phyloP scores from a whole-genome alignment of 2,797 vertebrate species.

The Hyperoplus lanceolatus region DNA sequence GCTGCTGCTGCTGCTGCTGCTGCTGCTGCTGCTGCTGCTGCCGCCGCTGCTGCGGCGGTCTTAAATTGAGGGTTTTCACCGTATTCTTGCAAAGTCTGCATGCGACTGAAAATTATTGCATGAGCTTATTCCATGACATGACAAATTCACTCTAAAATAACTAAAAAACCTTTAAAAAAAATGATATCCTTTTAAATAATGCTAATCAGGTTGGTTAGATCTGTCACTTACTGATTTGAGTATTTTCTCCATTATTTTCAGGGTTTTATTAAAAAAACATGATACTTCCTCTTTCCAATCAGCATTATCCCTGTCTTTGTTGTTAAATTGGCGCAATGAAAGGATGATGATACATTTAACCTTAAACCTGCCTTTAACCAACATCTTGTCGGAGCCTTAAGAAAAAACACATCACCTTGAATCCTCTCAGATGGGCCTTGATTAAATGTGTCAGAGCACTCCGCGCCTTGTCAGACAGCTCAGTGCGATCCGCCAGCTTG shows the following conservation, averaged over 20 bases:
- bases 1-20: too few relatives aligned
- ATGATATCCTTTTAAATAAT: background rate
- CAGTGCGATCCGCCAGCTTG: slow-evolving; percentile 42
- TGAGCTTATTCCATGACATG: slow-evolving; percentile 8
- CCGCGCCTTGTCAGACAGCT: slow-evolving; percentile 61
- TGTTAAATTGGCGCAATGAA: slow-evolving; percentile 44
- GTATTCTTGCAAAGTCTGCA: slow-evolving; percentile 10
- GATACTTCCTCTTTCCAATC: slow-evolving; percentile 12
- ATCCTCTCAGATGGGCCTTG: slow-evolving; percentile 59
- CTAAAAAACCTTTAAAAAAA: background rate
- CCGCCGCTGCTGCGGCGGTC: too few relatives aligned
- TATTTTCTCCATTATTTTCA: slow-evolving; percentile 9
- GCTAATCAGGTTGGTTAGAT: background rate
- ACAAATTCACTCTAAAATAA: background rate
- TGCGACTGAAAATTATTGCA: slow-evolving; percentile 3
- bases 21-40: too few relatives aligned
- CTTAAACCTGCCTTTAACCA: slow-evolving; percentile 22
- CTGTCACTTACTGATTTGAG: slow-evolving; percentile 6
- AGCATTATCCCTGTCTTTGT: slow-evolving; percentile 36
- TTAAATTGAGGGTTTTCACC: slow-evolving; percentile 56
- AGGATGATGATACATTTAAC: slow-evolving; percentile 61
- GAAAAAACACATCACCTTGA: slow-evolving; percentile 69
- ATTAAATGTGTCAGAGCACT: slow-evolving; percentile 70
- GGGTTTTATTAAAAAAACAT: background rate
- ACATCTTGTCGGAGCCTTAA: slow-evolving; percentile 57